Percentiles rank a stretch among this genome's conserved stretches.
Evolutionary conservation across 2,797 vertebrate species (phyloP).

Genomic region (Harpia harpyja): DNA sequence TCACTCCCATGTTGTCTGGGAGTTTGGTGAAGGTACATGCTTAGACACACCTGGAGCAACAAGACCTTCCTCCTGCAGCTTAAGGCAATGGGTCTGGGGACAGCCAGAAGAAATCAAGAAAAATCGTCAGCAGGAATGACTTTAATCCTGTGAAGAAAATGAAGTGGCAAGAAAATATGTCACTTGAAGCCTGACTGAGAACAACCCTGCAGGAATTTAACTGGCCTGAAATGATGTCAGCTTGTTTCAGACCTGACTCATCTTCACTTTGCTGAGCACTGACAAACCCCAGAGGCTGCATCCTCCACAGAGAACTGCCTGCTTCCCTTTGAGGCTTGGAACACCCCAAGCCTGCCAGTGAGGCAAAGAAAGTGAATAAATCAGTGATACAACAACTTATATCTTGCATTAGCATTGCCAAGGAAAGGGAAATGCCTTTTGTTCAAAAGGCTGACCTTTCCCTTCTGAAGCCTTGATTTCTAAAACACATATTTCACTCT

Average conservation of each 20-base stretch:
- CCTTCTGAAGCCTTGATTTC: not conserved
- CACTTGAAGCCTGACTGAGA: not conserved
- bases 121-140: not conserved
- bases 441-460: not conserved
- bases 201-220: not conserved
- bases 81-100: not conserved
- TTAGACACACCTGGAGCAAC: not conserved
- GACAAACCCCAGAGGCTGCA: not conserved
- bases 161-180: not conserved
- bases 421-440: not conserved
- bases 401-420: not conserved
- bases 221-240: not conserved
- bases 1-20: not conserved
- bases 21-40: not conserved
- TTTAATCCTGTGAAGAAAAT: not conserved
- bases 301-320: not conserved
- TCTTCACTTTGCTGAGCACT: not conserved
- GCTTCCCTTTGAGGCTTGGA: not conserved
- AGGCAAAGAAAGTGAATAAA: not conserved
- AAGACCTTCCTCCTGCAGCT: not conserved
- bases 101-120: not conserved
- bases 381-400: not conserved
- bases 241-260: not conserved
- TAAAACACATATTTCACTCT: not conserved
- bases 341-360: not conserved